Base-by-base conservation (phyloP, 2,888 invertebrate genomes). In the Ptychoptera contaminata region DNA sequence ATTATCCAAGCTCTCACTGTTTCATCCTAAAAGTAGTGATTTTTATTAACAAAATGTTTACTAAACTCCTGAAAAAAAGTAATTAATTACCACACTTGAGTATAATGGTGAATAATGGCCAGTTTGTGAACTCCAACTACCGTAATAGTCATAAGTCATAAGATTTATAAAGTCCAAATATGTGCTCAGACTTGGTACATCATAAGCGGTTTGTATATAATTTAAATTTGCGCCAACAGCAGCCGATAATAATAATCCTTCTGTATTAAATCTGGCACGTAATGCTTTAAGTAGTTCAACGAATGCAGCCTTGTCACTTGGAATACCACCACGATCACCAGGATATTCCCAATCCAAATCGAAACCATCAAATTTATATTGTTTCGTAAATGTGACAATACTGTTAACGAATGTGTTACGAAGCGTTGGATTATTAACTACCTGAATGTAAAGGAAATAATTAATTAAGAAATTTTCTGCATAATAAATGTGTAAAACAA, bases 281-380 rank as follows among this genome's bases (percentile, higher is more conserved):
- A 68, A 50, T 49, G 67, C 67, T 48, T 55, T 51, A 12, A 67
- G 45, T 11, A 67, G 53, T 6, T 46, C 36, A 8, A 58, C 54
- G 48, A 62, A 67, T 9, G 35, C 31, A 6, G 37, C 77, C 59
- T 83, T 84, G 63, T 86, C 85, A 9, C 78, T 74, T 62, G 77
- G 82, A 41, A 74, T 76, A 29, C 85, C 85, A 7, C 82, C 82
- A 12, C 85, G 71, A 56, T 85, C 84, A 2, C 79, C 83, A 2
- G 85, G 84, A 56, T 84, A 85, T 61, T 85, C 84, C 85, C 85
- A 84, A 55, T 84, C 83, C 50, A 84, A 67, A 56, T 84, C 84
- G 54, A 84, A 73, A 0, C 84, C 84, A 50, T 84, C 82, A 51
- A 84, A 84, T 15, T 71, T 63, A 57, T 82, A 83, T 54, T 76